phyloP scores from a whole-genome alignment of 2,888 invertebrate species.

The Augochlorella aurata region DNA sequence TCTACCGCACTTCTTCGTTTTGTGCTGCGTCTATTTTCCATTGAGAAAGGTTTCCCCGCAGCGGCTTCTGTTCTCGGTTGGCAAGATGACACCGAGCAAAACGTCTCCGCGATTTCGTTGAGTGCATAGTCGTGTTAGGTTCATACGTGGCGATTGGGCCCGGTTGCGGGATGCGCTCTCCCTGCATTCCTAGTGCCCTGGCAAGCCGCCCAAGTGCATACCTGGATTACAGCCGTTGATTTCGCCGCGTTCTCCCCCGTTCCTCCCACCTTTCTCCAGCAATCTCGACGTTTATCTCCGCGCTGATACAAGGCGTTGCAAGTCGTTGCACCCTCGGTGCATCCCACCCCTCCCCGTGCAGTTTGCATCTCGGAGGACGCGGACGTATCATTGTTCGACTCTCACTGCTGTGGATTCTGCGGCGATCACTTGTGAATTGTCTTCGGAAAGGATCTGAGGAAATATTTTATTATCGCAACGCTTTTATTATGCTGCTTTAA shows the following conservation, averaged over 20 bases:
- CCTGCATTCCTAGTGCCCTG: constrained; percentile 55
- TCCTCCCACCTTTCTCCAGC: constrained; percentile 14
- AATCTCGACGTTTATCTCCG: constrained; percentile 51
- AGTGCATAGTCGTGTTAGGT: constrained; percentile 64
- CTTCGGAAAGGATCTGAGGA: not conserved
- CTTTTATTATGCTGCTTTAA: too few relatives aligned
- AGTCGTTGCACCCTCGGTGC: constrained; percentile 29
- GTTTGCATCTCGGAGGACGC: not conserved
- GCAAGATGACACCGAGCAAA: not conserved
- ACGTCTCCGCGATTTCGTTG: constrained; percentile 53
- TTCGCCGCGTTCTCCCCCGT: constrained; percentile 23
- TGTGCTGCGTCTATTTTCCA: constrained; percentile 1
- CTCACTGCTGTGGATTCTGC: not conserved
- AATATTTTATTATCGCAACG: too few relatives aligned
- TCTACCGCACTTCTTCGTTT: not conserved
- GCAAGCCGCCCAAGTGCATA: constrained; percentile 60
- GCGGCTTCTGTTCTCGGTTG: constrained; percentile 6
- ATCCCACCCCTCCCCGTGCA: not conserved
- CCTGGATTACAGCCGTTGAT: constrained; percentile 55
- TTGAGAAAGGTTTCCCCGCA: not conserved
- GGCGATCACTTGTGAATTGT: not conserved
- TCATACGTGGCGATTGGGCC: constrained; percentile 29
- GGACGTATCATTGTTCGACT: not conserved
- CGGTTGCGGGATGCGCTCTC: constrained; percentile 36
- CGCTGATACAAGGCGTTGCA: constrained; percentile 24